phyloP scores from a whole-genome alignment of 2,797 vertebrate genomes.

The Kryptolebias ocellatus region DNA sequence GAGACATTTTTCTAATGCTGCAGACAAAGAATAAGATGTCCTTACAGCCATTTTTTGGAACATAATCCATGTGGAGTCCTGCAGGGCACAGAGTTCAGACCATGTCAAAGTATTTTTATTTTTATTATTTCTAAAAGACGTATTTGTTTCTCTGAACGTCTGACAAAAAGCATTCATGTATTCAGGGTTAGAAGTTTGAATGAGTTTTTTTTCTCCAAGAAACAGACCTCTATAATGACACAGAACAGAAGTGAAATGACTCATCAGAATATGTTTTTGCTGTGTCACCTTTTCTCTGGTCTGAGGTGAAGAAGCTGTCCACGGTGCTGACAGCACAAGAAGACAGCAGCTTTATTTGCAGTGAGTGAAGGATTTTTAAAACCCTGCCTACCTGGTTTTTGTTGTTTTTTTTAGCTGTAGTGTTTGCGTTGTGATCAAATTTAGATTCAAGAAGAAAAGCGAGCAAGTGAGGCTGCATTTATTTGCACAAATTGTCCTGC shows the following conservation, averaged over 20 bases:
- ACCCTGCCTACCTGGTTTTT: neutral
- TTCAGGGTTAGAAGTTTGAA: too few relatives aligned
- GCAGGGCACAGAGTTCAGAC: too few relatives aligned
- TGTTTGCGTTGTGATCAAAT: neutral
- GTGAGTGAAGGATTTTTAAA: neutral
- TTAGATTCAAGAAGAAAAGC: neutral
- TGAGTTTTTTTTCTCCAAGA: neutral
- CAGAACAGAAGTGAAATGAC: neutral
- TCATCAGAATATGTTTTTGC: neutral
- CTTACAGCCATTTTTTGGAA: too few relatives aligned
- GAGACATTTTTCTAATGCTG: too few relatives aligned
- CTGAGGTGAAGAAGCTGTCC: neutral
- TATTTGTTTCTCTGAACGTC: neutral
- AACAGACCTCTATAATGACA: neutral
- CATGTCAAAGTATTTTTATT: too few relatives aligned
- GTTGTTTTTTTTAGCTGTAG: neutral
- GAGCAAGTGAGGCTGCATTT: neutral
- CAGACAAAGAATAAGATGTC: too few relatives aligned
- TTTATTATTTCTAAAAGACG: neutral
- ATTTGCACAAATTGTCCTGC: constrained; percentile 5
- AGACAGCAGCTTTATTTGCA: neutral
- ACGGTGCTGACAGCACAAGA: neutral
- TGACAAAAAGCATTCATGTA: too few relatives aligned
- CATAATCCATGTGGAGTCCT: too few relatives aligned
- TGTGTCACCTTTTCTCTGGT: neutral